Evolutionary conservation across 2,113 vertebrate genomes (phyloP), one percentile per base, ranked within the genome.

Genomic region (Xiphophorus maculatus): DNA sequence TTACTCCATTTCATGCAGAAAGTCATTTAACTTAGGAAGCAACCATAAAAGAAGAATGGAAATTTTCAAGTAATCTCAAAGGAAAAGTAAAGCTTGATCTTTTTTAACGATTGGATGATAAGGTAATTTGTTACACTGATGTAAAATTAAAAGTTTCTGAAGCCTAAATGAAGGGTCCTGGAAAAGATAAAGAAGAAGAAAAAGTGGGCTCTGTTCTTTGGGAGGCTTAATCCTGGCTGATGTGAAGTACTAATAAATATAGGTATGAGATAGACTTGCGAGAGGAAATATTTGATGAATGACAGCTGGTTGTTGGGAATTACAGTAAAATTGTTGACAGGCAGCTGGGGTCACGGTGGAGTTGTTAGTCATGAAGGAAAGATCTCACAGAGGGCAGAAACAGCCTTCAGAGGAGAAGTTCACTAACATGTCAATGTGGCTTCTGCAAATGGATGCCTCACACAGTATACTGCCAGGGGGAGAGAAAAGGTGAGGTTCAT

Each of bases 301-400:
- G 84, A 82, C 78, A 86, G 73, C 77, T 84, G 63, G 85, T 71
- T 90, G 89, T 87, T 84, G 83, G 72, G 72, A 84, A 81, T 79
- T 82, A 76, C 44, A 65, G 62, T 69, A 40, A 76, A 88, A 85
- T 76, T 85, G 73, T 77, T 87, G 83, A 84, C 84, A 85, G 82
- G 84, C 67, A 80, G 69, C 83, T 79, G 76, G 72, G 84, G 84
- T 89, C 81, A 83, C 72, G 66, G 67, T 69, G 44, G 74, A 79
- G 84, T 89, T 84, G 79, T 90, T 85, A 79, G 71, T 62, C 64
- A 87, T 89, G 87, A 87, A 81, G 76, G 81, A 81, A 83, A 80
- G 77, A 81, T 82, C 71, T 85, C 28, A 29, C 63, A 72, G 42
- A 66, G 71, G 68, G 77, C 74, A 80, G 84, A 68, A 54, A 60